Base-by-base conservation (phyloP, 2,888 invertebrate genomes). In the Pemphredon lugubris region DNA sequence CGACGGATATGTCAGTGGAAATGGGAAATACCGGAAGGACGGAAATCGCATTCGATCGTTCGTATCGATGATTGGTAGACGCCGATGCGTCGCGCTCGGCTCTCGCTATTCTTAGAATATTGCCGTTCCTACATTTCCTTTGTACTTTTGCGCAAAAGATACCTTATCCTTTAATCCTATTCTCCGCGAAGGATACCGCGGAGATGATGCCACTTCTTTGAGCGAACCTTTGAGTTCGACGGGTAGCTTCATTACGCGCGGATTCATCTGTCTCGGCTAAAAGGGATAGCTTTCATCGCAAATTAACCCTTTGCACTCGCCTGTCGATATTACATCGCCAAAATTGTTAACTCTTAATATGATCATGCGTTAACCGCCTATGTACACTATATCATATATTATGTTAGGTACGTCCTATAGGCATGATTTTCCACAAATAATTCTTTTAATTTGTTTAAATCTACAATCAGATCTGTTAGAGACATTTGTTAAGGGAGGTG, bases 11-110 rank as follows among this genome's bases (percentile, higher is more conserved):
- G 58, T 55, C 60, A 26, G 21, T 69, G 58, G 74, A 77, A 76
- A 71, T 71, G 59, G 65, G 20, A 73, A 73, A 66, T 70, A 59
- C 69, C 48, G 61, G 69, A 69, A 75, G 23, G 14, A 45, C 44
- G 42, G 66, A 64, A 77, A 72, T 75, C 69, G 48, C 48, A 57
- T 67, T 69, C 67, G 50, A 59, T 18, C 39, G 6, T 47, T 55
- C 59, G 23, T 20, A 13, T 26, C 16, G 26, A 59, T 44, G 9
- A 59, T 40, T 58, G 37, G 26, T 55, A 60, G 32, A 51, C 55
- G 54, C 16, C 34, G 16, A 47, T 14, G n/a, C 23, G 34, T 39
- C 40, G 45, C 40, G n/a, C n/a, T n/a, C n/a, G n/a, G n/a, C n/a
- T n/a, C n/a, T n/a, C n/a, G n/a, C n/a, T n/a, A n/a, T n/a, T n/a